Conservation (phyloP, 1,140 invertebrate species). For the Macrobrachium rosenbergii region DNA sequence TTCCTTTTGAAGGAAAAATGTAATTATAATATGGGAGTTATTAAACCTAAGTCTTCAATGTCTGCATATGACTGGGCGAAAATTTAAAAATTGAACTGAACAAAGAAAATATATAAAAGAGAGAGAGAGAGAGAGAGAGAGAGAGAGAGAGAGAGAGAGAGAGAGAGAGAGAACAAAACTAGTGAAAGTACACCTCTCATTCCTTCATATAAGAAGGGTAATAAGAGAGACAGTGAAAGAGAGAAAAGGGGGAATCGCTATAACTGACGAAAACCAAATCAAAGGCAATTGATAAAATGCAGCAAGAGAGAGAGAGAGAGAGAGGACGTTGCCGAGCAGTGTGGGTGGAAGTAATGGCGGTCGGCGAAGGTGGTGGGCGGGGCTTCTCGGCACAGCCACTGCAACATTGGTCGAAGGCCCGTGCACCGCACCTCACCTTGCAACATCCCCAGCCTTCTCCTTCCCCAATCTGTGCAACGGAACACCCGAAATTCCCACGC, state of each 20-base stretch:
- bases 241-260: neutral
- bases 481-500: too few species aligned
- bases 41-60: too few species aligned
- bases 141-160: neutral
- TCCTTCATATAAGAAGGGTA: neutral
- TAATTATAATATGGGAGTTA: too few species aligned
- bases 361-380: too few species aligned
- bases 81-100: too few species aligned
- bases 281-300: neutral
- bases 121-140: neutral
- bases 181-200: neutral
- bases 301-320: constrained; percentile 2
- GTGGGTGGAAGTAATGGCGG: too few species aligned
- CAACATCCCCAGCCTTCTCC: neutral
- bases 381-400: too few species aligned
- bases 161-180: neutral
- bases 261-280: neutral
- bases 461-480: neutral
- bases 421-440: constrained; percentile 6
- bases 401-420: too few species aligned
- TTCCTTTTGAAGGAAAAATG: too few species aligned
- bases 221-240: neutral
- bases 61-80: too few species aligned
- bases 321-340: too few species aligned
- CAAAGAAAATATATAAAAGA: neutral